Base-by-base conservation (phyloP, 2,888 invertebrate species). In the Lucinisca nassula region DNA sequence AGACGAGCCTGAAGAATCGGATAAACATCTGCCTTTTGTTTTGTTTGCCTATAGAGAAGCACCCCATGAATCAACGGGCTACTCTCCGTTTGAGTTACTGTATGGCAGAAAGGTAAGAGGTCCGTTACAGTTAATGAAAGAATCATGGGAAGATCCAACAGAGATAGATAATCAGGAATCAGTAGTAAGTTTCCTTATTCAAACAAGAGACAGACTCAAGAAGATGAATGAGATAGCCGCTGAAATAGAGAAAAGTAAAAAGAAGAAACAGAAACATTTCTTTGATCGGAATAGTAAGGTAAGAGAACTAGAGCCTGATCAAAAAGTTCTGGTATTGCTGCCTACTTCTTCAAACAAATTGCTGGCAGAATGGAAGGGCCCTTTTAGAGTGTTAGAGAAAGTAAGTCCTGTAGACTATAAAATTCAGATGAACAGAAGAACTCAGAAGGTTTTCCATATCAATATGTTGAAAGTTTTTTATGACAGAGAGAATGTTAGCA, bases 351-450 rank as follows among this genome's bases (percentile, higher is more conserved):
- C 6, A 4, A 73, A 37, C 37, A 73, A 73, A 37, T 8, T 73
- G 4, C n/a, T 73, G 8, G 38, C 73, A 73, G 12, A 73, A n/a
- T 73, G 73, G 73, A 73, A 73, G 21, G 40, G 73, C 6, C 73
- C 73, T 27, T 38, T 10, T 30, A 40, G 6, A 27, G 24, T 73
- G 12, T 8, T 6, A 24, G 73, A 73, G 24, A 35, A 73, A n/a
- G 73, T 73, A 37, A 73, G 73, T 73, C 38, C 38, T 14, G 73
- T 73, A 3, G 73, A 73, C 73, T 73, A 73, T 40, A 38, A 40
- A 73, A n/a, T 6, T 73, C 73, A 73, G 38, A 27, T 73, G 12
- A 73, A 73, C 21, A 37, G 30, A 30, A 35, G 37, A 37, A 73
- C 37, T 27, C 37, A 6, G 8, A 73, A 73, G 27, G 73, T 73